These are phyloP conservation scores for Erebia epiphron DNA, from an alignment of 2,888 invertebrate genomes.

Conservation along the genomic window DNA sequence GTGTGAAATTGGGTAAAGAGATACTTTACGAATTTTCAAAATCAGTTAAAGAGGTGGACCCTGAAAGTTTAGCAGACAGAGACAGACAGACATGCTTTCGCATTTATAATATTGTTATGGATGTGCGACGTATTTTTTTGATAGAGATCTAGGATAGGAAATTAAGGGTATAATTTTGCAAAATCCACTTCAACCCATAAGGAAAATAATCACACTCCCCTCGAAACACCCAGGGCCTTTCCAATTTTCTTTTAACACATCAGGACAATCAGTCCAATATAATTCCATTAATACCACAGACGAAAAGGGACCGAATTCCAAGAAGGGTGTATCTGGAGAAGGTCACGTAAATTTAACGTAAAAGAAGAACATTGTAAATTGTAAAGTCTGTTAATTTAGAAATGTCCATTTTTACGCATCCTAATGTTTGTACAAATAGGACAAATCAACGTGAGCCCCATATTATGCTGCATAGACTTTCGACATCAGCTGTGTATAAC, in stretches of 20 bases:
- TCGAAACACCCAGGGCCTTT: constrained; percentile 17
- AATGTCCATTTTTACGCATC: neutral
- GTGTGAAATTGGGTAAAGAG: too few species aligned
- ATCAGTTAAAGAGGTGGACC: too few species aligned
- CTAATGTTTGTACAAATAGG: too few species aligned
- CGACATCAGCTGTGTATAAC: too few species aligned
- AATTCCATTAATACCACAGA: constrained; percentile 53
- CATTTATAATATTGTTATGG: too few species aligned
- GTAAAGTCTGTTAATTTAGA: constrained; percentile 36
- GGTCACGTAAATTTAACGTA: constrained; percentile 39
- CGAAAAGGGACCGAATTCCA: constrained; percentile 42
- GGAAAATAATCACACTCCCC: constrained; percentile 7
- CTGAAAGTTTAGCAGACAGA: too few species aligned
- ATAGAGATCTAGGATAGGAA: too few species aligned
- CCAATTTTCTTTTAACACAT: constrained; percentile 19
- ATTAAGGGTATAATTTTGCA: neutral
- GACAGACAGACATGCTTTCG: too few species aligned
- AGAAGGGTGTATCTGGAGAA: constrained; percentile 21
- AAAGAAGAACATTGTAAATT: constrained; percentile 50
- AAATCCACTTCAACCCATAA: neutral
- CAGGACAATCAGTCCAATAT: constrained; percentile 22
- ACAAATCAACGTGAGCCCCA: too few species aligned
- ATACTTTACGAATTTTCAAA: too few species aligned
- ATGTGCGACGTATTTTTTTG: too few species aligned
- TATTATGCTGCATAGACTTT: too few species aligned